phyloP scores from a whole-genome alignment of 2,888 invertebrate genomes.

The Liposcelis brunnea region DNA sequence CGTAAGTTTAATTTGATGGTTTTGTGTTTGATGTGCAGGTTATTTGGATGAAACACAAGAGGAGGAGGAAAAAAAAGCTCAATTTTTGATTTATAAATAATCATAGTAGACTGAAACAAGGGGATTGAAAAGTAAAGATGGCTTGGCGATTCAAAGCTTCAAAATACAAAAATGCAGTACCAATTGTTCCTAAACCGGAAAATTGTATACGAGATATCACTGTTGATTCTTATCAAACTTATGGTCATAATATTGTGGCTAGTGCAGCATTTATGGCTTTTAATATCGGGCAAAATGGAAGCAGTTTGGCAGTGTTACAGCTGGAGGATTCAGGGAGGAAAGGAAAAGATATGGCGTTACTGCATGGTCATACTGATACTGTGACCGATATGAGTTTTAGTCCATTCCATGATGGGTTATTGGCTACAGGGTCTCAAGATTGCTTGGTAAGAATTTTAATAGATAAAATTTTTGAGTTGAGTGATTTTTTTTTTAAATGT shows the following conservation, averaged over 20 bases:
- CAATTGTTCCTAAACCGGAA: constrained; percentile 89
- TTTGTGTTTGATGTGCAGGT: too few relatives aligned
- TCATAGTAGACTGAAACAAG: too few relatives aligned
- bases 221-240: constrained; percentile 84
- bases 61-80: too few relatives aligned
- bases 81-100: too few relatives aligned
- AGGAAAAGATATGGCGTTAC: constrained; percentile 70
- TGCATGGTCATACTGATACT: constrained; percentile 75
- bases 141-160: constrained; percentile 95
- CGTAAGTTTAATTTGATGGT: too few relatives aligned
- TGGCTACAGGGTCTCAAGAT: constrained; percentile 81
- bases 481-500: constrained; percentile 2
- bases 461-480: constrained; percentile 1
- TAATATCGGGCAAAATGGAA: constrained; percentile 79
- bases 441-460: constrained; percentile 48
- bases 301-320: constrained; percentile 76
- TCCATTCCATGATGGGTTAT: constrained; percentile 81
- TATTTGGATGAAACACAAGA: too few relatives aligned
- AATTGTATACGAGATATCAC: constrained; percentile 71
- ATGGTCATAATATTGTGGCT: constrained; percentile 87
- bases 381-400: constrained; percentile 92
- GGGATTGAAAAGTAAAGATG: constrained; percentile 31
- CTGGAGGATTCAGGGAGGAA: constrained; percentile 77
- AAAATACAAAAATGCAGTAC: constrained; percentile 95
- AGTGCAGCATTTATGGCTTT: constrained; percentile 90